Conservation (phyloP, 2,797 vertebrate species). For the Perodicticus potto region DNA sequence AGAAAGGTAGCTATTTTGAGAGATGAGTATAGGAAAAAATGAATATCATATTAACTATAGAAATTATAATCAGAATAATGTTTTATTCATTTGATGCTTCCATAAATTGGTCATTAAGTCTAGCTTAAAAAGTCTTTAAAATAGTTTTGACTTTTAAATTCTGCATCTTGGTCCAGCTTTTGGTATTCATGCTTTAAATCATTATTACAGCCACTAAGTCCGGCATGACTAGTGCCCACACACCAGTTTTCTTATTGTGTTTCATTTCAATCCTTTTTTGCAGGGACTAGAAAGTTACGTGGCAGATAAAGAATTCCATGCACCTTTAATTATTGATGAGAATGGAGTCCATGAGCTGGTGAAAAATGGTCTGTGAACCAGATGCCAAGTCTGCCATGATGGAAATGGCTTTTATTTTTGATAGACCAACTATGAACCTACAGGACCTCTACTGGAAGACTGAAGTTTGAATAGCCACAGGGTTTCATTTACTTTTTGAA, state of each 20-base stretch:
- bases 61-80: background rate
- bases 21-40: background rate
- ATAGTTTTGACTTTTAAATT: slow-evolving; percentile 18
- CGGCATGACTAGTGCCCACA: background rate
- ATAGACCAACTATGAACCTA: slow-evolving; percentile 30
- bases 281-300: slow-evolving; percentile 94
- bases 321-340: slow-evolving; percentile 93
- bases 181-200: background rate
- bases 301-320: slow-evolving; percentile 91
- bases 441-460: background rate
- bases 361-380: slow-evolving; percentile 93
- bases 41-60: background rate
- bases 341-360: slow-evolving; percentile 92
- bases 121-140: slow-evolving; percentile 3
- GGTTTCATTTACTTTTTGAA: background rate
- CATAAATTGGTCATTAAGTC: background rate
- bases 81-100: background rate
- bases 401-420: slow-evolving; percentile 40
- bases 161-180: background rate
- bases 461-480: background rate
- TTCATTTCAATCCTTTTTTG: background rate
- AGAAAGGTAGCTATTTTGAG: background rate
- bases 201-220: background rate
- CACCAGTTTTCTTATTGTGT: background rate
- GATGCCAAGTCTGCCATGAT: background rate